Evolutionary conservation across 2,113 vertebrate genomes (phyloP).

Genomic region (Anarhynchus alexandrinus): DNA sequence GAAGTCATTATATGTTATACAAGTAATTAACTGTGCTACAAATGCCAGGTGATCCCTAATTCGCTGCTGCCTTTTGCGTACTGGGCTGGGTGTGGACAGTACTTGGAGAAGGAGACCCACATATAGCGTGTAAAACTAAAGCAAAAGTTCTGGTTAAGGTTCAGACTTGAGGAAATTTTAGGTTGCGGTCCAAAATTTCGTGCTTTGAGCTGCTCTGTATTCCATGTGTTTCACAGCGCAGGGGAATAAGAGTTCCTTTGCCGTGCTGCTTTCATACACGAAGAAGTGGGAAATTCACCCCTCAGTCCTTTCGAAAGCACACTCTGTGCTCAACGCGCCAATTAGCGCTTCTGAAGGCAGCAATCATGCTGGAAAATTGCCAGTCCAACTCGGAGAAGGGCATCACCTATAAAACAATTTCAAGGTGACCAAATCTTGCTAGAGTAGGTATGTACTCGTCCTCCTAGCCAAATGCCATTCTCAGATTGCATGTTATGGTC

Average conservation of each 20-base stretch:
- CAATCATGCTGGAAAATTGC: neutral
- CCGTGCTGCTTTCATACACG: neutral
- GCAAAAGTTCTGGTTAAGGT: neutral
- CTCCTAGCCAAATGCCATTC: neutral
- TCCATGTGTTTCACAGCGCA: neutral
- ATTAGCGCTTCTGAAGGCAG: neutral
- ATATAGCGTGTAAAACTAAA: neutral
- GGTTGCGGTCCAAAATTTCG: neutral
- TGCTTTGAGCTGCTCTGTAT: neutral
- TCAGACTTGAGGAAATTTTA: slow-evolving; percentile 41
- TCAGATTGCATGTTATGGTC: neutral
- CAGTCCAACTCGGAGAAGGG: neutral
- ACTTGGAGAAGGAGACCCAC: slow-evolving; percentile 4
- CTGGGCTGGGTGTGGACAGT: slow-evolving; percentile 33
- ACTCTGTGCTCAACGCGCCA: neutral
- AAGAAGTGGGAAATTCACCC: neutral
- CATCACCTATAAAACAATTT: neutral
- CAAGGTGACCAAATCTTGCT: neutral
- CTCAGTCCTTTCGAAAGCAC: neutral
- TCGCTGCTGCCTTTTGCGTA: slow-evolving; percentile 3
- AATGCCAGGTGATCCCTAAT: neutral
- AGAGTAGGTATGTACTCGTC: neutral
- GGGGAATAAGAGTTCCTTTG: neutral
- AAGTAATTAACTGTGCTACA: slow-evolving; percentile 18
- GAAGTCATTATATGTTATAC: neutral